These are phyloP conservation scores for Scopus umbretta DNA, from an alignment of 2,113 vertebrate genomes.

Conservation along the genomic window DNA sequence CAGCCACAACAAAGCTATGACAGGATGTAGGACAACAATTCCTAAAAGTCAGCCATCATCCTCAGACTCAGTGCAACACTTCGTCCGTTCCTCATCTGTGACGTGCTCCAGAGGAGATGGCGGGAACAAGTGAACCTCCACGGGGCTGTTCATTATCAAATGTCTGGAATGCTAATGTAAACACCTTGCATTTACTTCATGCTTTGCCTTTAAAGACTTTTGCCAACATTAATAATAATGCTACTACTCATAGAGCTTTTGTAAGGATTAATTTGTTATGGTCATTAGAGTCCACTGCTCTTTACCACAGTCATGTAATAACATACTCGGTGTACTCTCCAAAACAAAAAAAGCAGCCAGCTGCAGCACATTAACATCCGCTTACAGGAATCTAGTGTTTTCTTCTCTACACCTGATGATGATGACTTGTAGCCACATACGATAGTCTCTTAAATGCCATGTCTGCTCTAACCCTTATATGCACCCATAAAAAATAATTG, in stretches of 20 bases:
- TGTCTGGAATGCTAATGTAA: neutral
- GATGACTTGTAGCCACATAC: neutral
- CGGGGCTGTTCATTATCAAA: neutral
- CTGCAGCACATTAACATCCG: neutral
- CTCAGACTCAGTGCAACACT: neutral
- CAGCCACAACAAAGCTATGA: neutral
- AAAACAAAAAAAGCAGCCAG: neutral
- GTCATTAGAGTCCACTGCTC: conserved; percentile 1
- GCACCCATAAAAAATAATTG: neutral
- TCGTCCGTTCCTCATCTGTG: neutral
- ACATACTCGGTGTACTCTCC: neutral
- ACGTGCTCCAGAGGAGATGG: neutral
- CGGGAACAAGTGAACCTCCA: neutral
- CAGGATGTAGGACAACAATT: neutral
- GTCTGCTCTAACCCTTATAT: neutral
- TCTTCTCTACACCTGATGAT: neutral
- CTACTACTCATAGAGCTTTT: neutral
- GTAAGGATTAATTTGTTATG: conserved; percentile 33
- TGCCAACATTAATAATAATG: conserved; percentile 9
- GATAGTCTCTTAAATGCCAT: neutral
- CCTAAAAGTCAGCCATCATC: neutral
- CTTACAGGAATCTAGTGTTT: neutral
- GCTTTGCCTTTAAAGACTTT: conserved; percentile 7
- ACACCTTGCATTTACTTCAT: neutral
- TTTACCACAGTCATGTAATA: conserved; percentile 6